Evolutionary conservation across 2,797 vertebrate species (phyloP).

Genomic region (Anas acuta): DNA sequence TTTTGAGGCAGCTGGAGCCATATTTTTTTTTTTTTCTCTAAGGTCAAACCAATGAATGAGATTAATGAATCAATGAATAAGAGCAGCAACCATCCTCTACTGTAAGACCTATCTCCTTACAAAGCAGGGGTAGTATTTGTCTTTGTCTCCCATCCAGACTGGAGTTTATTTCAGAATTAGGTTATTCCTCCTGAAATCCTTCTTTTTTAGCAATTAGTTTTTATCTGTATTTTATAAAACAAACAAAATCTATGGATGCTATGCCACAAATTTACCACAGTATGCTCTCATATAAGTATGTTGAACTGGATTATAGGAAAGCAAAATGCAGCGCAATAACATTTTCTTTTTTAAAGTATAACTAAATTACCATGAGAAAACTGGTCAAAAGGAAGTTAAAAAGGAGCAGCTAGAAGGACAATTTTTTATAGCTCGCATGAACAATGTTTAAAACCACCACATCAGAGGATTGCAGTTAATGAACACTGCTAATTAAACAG

Average conservation of each 20-base stretch:
- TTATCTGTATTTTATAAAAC: background rate
- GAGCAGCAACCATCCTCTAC: background rate
- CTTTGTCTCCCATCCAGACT: background rate
- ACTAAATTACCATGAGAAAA: slow-evolving; percentile 1
- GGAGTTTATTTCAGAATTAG: background rate
- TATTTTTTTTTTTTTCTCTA: background rate
- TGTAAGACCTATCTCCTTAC: background rate
- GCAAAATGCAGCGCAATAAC: background rate
- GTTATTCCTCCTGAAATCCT: background rate
- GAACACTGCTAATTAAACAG: slow-evolving; percentile 54
- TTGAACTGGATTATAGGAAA: background rate
- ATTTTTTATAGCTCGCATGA: background rate
- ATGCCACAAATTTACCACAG: background rate
- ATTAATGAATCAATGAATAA: no score
- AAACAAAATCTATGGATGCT: background rate
- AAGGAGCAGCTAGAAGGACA: slow-evolving; percentile 16
- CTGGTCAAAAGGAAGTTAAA: slow-evolving; percentile 28
- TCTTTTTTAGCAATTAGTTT: background rate
- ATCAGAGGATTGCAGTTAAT: slow-evolving; percentile 50
- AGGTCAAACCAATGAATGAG: background rate
- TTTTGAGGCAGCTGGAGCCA: background rate
- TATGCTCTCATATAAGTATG: background rate
- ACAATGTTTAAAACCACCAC: slow-evolving; percentile 64
- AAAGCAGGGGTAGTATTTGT: background rate
- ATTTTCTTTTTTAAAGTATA: background rate